phyloP scores from a whole-genome alignment of 2,113 vertebrate genomes.

The Hymenochirus boettgeri region DNA sequence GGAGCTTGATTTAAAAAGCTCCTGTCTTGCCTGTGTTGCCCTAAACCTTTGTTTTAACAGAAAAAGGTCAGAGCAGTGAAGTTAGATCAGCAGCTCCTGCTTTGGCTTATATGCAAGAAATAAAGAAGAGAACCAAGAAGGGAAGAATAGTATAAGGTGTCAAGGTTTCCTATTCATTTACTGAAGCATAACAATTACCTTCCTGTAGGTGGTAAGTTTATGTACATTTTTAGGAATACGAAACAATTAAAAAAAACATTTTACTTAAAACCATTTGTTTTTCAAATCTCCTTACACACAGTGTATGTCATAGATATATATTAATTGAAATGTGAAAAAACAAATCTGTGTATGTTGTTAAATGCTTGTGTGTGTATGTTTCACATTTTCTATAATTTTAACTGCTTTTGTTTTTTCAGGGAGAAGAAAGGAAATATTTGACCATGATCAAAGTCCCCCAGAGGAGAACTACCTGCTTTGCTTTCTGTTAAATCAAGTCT shows the following conservation, averaged over 20 bases:
- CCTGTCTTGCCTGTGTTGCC: conserved; percentile 52
- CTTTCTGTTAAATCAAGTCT: neutral
- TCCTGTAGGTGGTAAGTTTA: conserved; percentile 16
- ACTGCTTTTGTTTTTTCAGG: conserved; percentile 31
- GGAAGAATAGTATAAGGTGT: neutral
- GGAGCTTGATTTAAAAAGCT: conserved; percentile 69
- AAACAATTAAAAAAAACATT: neutral
- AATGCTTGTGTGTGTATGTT: no score
- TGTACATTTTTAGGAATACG: neutral
- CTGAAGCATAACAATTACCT: neutral
- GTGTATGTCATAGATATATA: no score
- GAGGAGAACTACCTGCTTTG: neutral
- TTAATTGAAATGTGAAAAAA: neutral
- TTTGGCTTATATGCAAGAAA: no score
- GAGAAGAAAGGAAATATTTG: neutral
- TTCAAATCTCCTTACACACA: no score
- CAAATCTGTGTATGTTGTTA: no score
- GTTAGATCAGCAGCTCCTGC: neutral
- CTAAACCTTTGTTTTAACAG: conserved; percentile 55
- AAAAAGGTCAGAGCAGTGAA: conserved; percentile 47
- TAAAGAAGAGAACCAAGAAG: no score
- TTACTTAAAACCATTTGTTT: no score
- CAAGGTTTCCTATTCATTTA: neutral
- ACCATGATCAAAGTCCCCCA: neutral
- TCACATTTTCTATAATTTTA: no score